Percentiles rank a stretch among this genome's conserved stretches.
phyloP scores from a whole-genome alignment of 2,113 vertebrate species.

The Phocoena sinus region DNA sequence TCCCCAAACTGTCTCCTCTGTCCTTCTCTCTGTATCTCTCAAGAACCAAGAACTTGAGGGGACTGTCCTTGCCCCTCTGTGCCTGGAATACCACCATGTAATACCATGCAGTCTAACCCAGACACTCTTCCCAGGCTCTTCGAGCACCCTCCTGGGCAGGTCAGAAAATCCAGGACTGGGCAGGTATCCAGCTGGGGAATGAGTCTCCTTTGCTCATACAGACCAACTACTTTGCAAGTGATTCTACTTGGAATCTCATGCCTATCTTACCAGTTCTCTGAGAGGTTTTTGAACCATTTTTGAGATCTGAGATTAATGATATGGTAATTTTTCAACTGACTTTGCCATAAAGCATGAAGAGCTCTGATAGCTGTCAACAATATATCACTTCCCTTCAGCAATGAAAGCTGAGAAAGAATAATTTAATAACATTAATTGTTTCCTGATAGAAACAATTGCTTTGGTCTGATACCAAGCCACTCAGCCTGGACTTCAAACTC shows the following conservation, averaged over 20 bases:
- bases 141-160: background rate
- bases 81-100: background rate
- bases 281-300: constrained; percentile 56
- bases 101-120: background rate
- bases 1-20: background rate
- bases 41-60: background rate
- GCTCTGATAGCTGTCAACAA: constrained; percentile 63
- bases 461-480: background rate
- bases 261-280: constrained; percentile 24
- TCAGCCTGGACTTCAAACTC: background rate
- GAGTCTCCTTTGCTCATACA: background rate
- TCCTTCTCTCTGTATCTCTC: background rate
- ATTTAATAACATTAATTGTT: constrained; percentile 18
- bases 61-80: background rate
- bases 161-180: background rate
- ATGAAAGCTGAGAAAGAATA: constrained; percentile 43
- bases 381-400: constrained; percentile 41
- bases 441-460: constrained; percentile 21
- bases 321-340: constrained; percentile 60
- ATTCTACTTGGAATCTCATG: background rate
- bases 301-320: constrained; percentile 53
- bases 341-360: constrained; percentile 53
- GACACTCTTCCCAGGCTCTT: background rate
- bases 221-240: background rate
- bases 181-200: background rate